A percentile compares a stretch with the other conserved stretches of the same genome.
phyloP scores from a whole-genome alignment of 2,888 invertebrate species.

The Cheilosia variabilis region DNA sequence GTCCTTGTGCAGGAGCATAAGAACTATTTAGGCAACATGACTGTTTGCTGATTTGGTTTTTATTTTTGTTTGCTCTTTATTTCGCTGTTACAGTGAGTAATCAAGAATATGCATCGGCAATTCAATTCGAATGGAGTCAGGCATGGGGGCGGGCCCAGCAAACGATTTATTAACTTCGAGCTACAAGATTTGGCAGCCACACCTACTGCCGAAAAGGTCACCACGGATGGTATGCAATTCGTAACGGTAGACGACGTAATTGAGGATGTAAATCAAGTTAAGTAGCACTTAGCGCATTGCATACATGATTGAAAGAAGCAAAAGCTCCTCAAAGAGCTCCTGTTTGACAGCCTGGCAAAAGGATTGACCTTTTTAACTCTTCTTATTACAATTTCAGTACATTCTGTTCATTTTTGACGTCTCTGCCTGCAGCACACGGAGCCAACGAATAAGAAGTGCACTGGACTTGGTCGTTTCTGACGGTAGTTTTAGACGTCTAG shows the following conservation, averaged over 20 bases:
- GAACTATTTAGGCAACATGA: slow-evolving; percentile 46
- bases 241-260: slow-evolving; percentile 8
- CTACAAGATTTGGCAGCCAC: slow-evolving; percentile 36
- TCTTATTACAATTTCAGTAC: too few species aligned
- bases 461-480: too few species aligned
- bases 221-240: background rate
- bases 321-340: too few species aligned
- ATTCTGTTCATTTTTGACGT: too few species aligned
- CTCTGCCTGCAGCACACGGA: too few species aligned
- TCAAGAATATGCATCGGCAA: slow-evolving; percentile 63
- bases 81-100: slow-evolving; percentile 44
- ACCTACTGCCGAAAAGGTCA: slow-evolving; percentile 9
- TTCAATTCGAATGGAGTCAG: slow-evolving; percentile 39
- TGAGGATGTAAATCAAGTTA: slow-evolving; percentile 3
- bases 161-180: slow-evolving; percentile 39
- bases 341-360: too few species aligned
- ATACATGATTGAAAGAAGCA: too few species aligned
- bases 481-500: too few species aligned
- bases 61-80: background rate
- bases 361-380: too few species aligned
- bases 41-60: slow-evolving; percentile 2
- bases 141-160: background rate
- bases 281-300: background rate
- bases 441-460: too few species aligned
- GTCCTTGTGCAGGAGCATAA: slow-evolving; percentile 61